These are phyloP conservation scores for Peromyscus nudipes DNA, from an alignment of 2,797 vertebrate genomes.

Conservation along the genomic window DNA sequence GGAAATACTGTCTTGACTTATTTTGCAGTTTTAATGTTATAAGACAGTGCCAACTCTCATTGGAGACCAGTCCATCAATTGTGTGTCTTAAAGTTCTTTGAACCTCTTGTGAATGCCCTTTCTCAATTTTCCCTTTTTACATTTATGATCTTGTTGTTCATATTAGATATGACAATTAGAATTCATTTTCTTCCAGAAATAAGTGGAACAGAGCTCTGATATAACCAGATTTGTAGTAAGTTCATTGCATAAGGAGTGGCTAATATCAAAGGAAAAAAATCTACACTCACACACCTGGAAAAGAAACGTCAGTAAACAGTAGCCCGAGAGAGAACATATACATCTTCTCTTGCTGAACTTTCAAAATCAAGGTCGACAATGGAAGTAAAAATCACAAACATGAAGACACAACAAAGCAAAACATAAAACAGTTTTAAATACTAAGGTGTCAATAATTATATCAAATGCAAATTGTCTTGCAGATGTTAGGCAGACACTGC, in stretches of 20 bases:
- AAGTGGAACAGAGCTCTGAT: constrained; percentile 49
- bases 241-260: constrained; percentile 26
- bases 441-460: background rate
- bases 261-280: background rate
- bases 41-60: constrained; percentile 61
- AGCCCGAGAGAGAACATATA: background rate
- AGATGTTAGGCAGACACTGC: background rate
- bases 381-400: background rate
- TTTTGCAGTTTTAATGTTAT: constrained; percentile 49
- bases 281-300: background rate
- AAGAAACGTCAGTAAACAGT: constrained; percentile 51
- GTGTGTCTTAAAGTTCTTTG: constrained; percentile 55
- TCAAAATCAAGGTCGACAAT: constrained; percentile 25
- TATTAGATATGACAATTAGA: constrained; percentile 65
- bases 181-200: constrained; percentile 65
- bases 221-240: constrained; percentile 58
- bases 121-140: constrained; percentile 48
- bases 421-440: background rate
- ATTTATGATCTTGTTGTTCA: constrained; percentile 62
- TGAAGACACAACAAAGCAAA: background rate
- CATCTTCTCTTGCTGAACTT: constrained; percentile 21
- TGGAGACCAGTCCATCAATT: constrained; percentile 30
- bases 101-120: constrained; percentile 47
- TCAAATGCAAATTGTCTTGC: background rate
- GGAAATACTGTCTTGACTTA: constrained; percentile 69